Evolutionary conservation across 2,113 vertebrate genomes (phyloP).

Genomic region (Rhadina sibilatrix): DNA sequence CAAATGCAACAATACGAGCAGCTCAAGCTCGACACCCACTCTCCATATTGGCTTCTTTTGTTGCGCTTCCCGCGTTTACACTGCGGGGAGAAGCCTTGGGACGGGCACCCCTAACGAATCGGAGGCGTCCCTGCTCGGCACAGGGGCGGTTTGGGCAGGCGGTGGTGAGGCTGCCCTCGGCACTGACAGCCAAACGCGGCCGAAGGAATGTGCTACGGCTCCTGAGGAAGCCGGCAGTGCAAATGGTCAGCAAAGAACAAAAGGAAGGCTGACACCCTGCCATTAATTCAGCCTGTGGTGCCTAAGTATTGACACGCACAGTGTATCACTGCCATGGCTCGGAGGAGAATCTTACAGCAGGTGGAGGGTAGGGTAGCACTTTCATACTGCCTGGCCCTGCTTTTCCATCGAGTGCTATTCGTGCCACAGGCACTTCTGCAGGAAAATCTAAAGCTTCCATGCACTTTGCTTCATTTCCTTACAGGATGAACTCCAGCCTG

Average conservation of each 20-base stretch:
- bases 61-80: slow-evolving; percentile 24
- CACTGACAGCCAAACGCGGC: background rate
- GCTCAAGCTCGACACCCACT: slow-evolving; percentile 74
- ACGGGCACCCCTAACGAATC: background rate
- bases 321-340: background rate
- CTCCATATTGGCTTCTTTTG: slow-evolving; percentile 66
- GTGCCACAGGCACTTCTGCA: background rate
- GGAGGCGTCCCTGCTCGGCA: background rate
- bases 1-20: slow-evolving; percentile 79
- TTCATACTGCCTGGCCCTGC: background rate
- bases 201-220: background rate
- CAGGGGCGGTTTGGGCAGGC: background rate
- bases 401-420: background rate
- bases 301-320: background rate
- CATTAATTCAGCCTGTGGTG: background rate
- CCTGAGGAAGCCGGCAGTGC: background rate
- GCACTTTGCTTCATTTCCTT: background rate
- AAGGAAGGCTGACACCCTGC: slow-evolving; percentile 12
- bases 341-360: background rate
- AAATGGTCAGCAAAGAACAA: slow-evolving; percentile 51
- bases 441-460: background rate
- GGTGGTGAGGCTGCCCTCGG: background rate
- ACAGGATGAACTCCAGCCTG: background rate
- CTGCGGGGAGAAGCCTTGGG: slow-evolving; percentile 7
- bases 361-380: background rate